A percentile compares a stretch with the other conserved stretches of the same genome.
These are phyloP conservation scores for Ciconia stormi DNA, from an alignment of 2,113 vertebrate genomes.

Conservation along the genomic window DNA sequence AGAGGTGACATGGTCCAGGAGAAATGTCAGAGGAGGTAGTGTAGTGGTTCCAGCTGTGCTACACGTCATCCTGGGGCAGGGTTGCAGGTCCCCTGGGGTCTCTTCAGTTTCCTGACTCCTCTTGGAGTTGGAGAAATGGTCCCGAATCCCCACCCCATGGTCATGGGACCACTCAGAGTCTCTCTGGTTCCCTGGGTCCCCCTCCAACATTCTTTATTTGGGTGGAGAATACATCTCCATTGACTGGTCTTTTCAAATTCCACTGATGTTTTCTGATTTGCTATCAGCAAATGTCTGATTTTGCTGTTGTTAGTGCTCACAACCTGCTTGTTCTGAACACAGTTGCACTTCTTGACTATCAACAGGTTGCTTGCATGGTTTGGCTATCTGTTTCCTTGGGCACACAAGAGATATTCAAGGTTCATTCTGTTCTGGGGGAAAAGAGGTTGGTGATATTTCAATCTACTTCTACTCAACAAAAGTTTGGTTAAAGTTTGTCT, in stretches of 20 bases:
- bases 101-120: neutral
- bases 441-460: neutral
- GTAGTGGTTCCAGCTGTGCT: neutral
- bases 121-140: neutral
- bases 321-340: neutral
- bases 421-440: neutral
- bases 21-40: fast-evolving
- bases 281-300: neutral
- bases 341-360: neutral
- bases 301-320: neutral
- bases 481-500: neutral
- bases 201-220: neutral
- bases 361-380: neutral
- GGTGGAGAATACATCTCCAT: neutral
- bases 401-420: neutral
- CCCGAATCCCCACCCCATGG: neutral
- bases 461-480: neutral
- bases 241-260: neutral
- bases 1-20: neutral
- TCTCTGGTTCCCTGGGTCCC: neutral
- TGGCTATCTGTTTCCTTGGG: neutral
- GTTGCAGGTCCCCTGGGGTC: neutral
- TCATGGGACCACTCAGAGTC: neutral
- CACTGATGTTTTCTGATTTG: neutral
- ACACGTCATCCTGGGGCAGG: neutral